These are phyloP conservation scores for Rutilus rutilus DNA, from an alignment of 2,113 vertebrate species.

Conservation along the genomic window DNA sequence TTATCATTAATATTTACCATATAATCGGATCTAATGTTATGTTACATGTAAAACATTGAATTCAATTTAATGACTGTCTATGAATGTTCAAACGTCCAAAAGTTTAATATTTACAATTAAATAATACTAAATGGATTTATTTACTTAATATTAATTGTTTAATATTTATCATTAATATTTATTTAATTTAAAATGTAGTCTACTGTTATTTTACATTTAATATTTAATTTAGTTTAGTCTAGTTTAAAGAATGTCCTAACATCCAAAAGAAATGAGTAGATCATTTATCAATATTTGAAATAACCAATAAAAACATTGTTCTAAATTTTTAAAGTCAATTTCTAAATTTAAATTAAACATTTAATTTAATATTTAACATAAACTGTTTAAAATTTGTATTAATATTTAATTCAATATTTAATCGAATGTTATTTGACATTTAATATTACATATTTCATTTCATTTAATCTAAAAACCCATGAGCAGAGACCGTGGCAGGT, in stretches of 20 bases:
- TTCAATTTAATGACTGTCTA: too few species aligned
- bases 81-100: too few species aligned
- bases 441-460: neutral
- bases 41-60: neutral
- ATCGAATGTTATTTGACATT: neutral
- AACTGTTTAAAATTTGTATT: neutral
- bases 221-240: neutral
- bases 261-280: slow-evolving; percentile 35
- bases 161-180: too few species aligned
- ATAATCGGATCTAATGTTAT: neutral
- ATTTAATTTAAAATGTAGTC: too few species aligned
- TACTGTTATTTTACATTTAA: neutral
- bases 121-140: too few species aligned
- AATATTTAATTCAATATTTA: neutral
- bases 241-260: too few species aligned
- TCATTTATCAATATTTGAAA: slow-evolving; percentile 77
- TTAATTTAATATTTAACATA: neutral
- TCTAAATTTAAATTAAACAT: neutral
- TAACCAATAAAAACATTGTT: neutral
- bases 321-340: neutral
- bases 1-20: neutral
- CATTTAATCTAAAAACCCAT: neutral
- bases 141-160: too few species aligned
- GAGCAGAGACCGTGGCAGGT: slow-evolving; percentile 71
- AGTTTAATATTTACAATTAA: too few species aligned